Evolutionary conservation across 2,797 vertebrate genomes (phyloP), one percentile per base, ranked within the genome.

Genomic region (Danio aesculapii): DNA sequence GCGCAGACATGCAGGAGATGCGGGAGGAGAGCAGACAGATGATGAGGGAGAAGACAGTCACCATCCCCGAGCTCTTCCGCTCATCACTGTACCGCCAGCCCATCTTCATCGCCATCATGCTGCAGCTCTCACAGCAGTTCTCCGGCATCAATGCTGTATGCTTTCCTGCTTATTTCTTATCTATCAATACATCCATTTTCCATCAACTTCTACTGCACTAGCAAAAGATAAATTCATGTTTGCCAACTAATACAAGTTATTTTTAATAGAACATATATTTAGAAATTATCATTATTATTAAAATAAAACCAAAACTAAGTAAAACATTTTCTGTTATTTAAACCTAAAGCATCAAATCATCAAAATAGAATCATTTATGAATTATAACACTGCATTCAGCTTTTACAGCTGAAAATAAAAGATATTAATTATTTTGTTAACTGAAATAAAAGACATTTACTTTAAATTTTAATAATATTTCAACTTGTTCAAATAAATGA

Each of bases 121-220:
- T 97, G 72, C 96, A 97, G 88, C 92, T 97, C 14, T 96, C 96
- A 17, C 96, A 97, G 90, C 96, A 97, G 89, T 93, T 97, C 75
- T 97, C 96, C 0, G 96, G 96, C 11, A 97, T 97, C 90, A 97
- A 97, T 0, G 96, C 96, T 0, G 96, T 97, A 90, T 93, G 95
- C 90, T 68, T 43, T 6, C 2, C 16, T 68, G 11, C 3, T 53
- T 62, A 21, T 47, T 16, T 30, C 30, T 30, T 16, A 21, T 21
- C 5, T 10, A 2, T 0, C 6, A 0, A 47, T 58, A 41, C 43
- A 8, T 49, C 43, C 0, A 21, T 59, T 58, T 58, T 16, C 6
- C 5, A 9, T 58, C 53, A 46, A 53, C 12, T 17, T 70, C 6
- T 43, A 55, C 17, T 55, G 30, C 6, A 55, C 41, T 71, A 71